phyloP scores from a whole-genome alignment of 1,140 invertebrate species.

The Drosophila nigromelanica region DNA sequence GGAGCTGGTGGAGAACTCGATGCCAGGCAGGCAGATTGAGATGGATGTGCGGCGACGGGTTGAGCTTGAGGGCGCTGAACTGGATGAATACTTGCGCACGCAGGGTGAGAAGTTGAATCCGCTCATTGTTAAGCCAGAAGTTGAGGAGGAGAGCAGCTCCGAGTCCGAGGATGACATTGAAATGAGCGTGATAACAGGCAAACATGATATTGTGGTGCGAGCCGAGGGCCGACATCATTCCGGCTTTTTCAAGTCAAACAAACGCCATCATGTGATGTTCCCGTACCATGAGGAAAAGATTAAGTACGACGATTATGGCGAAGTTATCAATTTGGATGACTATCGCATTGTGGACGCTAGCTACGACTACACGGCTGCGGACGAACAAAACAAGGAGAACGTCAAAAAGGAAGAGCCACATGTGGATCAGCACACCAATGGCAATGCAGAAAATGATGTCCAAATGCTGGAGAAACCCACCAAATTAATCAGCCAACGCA shows the following conservation, averaged over 20 bases:
- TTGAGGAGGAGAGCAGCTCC: slow-evolving; percentile 81
- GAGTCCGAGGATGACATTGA: slow-evolving; percentile 92
- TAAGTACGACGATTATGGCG: slow-evolving; percentile 97
- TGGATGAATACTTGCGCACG: slow-evolving; percentile 94
- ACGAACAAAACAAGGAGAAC: slow-evolving; percentile 91
- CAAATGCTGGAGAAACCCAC: slow-evolving; percentile 90
- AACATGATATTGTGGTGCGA: slow-evolving; percentile 95
- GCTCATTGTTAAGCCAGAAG: slow-evolving; percentile 77
- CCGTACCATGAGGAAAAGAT: slow-evolving; percentile 96
- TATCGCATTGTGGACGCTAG: slow-evolving; percentile 90
- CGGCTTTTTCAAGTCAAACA: slow-evolving; percentile 96
- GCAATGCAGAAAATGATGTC: slow-evolving; percentile 80
- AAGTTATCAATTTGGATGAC: slow-evolving; percentile 96
- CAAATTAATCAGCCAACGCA: slow-evolving; percentile 93
- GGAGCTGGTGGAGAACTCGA: slow-evolving; percentile 93
- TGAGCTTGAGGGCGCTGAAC: slow-evolving; percentile 94
- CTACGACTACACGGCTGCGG: slow-evolving; percentile 82
- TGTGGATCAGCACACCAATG: slow-evolving; percentile 88
- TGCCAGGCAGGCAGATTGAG: slow-evolving; percentile 88
- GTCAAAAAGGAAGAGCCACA: slow-evolving; percentile 75
- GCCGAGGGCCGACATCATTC: slow-evolving; percentile 88
- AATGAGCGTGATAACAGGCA: slow-evolving; percentile 90
- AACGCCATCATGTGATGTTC: slow-evolving; percentile 98
- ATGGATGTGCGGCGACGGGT: slow-evolving; percentile 91
- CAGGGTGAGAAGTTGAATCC: slow-evolving; percentile 86